Conservation (phyloP, 1,140 invertebrate genomes). For the Musca vetustissima region DNA sequence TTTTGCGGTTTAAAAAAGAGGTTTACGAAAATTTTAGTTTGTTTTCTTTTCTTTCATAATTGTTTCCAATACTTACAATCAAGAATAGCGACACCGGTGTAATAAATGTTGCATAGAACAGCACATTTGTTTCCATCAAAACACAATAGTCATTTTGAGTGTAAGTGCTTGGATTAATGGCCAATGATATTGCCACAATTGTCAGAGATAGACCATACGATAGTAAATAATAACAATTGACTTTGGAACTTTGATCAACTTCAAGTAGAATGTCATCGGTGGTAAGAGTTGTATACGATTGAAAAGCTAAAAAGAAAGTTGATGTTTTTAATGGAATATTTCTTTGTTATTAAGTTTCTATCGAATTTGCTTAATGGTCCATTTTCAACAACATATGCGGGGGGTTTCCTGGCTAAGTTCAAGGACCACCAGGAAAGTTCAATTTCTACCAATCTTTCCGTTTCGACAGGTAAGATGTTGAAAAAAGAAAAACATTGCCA, state of each 20-base stretch:
- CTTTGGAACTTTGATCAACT: slow-evolving; percentile 84
- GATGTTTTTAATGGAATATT: slow-evolving; percentile 8
- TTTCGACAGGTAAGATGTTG: no score
- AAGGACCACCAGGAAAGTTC: no score
- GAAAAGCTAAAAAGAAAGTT: slow-evolving; percentile 69
- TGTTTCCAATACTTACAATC: slow-evolving; percentile 37
- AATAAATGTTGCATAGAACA: slow-evolving; percentile 53
- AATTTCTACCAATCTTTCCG: no score
- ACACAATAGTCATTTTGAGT: slow-evolving; percentile 54
- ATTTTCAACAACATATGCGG: no score
- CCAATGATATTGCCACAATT: slow-evolving; percentile 74
- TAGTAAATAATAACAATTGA: slow-evolving; percentile 80
- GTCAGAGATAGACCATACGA: slow-evolving; percentile 79
- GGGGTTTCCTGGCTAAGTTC: no score
- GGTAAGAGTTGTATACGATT: slow-evolving; percentile 74
- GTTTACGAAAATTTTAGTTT: neutral
- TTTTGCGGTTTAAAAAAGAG: neutral
- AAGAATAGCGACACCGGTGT: slow-evolving; percentile 47
- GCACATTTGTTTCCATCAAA: slow-evolving; percentile 47
- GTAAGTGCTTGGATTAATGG: slow-evolving; percentile 80
- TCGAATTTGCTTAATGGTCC: no score
- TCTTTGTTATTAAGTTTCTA: no score
- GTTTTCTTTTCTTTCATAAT: neutral
- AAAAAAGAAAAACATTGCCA: no score
- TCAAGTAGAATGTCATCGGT: slow-evolving; percentile 77